Conservation (phyloP, 1,140 invertebrate genomes). For the Ylistrum balloti region DNA sequence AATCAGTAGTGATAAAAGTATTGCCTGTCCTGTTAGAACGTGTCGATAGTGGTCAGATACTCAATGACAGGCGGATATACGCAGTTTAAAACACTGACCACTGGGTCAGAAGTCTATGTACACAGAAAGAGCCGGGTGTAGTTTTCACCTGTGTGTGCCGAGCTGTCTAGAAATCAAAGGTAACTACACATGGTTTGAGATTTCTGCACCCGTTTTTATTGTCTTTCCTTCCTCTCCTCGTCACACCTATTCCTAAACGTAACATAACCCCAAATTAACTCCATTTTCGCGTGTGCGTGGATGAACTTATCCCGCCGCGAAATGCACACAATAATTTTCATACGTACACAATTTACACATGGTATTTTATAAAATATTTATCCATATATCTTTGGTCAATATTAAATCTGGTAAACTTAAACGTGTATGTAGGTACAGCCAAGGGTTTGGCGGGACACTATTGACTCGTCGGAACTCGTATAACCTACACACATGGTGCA, state of each 20-base stretch:
- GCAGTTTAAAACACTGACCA: not conserved
- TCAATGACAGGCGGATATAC: not conserved
- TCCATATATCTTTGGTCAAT: not conserved
- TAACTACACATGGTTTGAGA: not conserved
- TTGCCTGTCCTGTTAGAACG: not conserved
- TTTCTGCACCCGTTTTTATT: constrained; percentile 1
- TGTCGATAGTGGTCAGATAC: not conserved
- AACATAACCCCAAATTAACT: not conserved
- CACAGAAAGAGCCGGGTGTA: not conserved
- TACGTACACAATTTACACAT: not conserved
- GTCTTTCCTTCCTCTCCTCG: not conserved
- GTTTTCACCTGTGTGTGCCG: constrained; percentile 5
- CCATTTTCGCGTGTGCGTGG: not conserved
- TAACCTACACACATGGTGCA: not conserved
- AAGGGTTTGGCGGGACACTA: not conserved
- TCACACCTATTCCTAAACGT: not conserved
- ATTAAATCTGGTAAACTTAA: not conserved
- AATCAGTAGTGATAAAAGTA: not conserved
- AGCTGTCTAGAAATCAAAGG: constrained; percentile 10
- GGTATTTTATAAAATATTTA: not conserved
- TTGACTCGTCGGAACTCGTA: constrained; percentile 10
- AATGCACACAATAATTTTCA: not conserved
- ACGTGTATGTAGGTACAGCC: not conserved
- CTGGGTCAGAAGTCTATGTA: constrained; percentile 19
- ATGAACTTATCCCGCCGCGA: not conserved